A percentile compares a stretch with the other conserved stretches of the same genome.
Conservation (phyloP, 2,797 vertebrate species). For the Peromyscus attwateri region DNA sequence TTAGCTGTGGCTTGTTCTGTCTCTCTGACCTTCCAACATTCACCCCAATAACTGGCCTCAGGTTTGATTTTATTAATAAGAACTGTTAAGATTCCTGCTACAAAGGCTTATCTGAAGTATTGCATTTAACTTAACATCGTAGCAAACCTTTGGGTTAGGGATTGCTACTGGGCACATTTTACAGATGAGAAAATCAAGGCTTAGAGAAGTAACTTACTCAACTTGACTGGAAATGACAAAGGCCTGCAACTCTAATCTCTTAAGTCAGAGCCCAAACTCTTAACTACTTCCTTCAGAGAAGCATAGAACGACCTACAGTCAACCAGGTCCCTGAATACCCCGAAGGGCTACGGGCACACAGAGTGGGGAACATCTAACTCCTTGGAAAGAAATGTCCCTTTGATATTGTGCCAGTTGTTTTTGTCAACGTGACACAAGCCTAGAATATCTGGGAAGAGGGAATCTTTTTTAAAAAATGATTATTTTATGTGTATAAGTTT, state of each 20-base stretch:
- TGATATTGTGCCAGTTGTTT: not conserved
- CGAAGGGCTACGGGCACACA: not conserved
- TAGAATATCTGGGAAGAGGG: not conserved
- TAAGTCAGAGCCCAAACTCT: constrained; percentile 6
- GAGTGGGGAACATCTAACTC: not conserved
- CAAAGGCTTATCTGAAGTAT: constrained; percentile 32
- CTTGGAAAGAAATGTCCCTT: not conserved
- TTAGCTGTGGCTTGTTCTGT: too few relatives aligned
- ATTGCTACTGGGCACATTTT: constrained; percentile 32
- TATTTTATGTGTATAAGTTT: not conserved
- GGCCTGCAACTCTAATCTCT: constrained; percentile 17
- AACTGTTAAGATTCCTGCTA: too few relatives aligned
- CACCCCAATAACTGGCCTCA: too few relatives aligned
- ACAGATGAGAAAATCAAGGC: constrained; percentile 40
- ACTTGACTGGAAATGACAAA: constrained; percentile 42
- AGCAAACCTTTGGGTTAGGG: constrained; percentile 27
- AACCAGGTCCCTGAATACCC: not conserved
- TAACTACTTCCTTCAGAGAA: constrained; percentile 52
- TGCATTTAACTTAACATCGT: not conserved
- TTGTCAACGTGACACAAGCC: not conserved
- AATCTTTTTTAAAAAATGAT: not conserved
- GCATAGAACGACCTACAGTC: not conserved
- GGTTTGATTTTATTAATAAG: too few relatives aligned
- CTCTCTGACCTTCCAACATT: too few relatives aligned
- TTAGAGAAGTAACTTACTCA: constrained; percentile 49